Evolutionary conservation across 2,888 invertebrate genomes (phyloP).

Genomic region (Aspidapion aeneum): DNA sequence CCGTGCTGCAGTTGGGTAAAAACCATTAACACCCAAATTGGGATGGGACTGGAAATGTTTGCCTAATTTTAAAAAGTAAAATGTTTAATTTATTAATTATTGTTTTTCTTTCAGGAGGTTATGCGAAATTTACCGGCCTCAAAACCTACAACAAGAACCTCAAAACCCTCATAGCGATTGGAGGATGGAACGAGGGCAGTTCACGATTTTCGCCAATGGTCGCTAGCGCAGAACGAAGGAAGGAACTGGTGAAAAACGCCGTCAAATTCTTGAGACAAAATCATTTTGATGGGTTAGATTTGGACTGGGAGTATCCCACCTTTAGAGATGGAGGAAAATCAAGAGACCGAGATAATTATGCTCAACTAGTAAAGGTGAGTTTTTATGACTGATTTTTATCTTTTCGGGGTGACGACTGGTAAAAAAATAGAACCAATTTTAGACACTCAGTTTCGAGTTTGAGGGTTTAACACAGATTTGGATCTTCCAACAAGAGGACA

Average conservation of each 20-base stretch:
- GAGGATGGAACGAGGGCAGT: constrained; percentile 93
- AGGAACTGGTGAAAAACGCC: constrained; percentile 78
- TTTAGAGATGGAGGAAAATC: constrained; percentile 78
- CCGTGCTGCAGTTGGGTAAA: too few species aligned
- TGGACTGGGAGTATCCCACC: constrained; percentile 90
- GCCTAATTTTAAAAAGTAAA: too few species aligned
- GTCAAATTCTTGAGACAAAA: constrained; percentile 86
- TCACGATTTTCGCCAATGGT: constrained; percentile 86
- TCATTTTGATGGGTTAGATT: constrained; percentile 89
- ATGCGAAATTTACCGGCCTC: constrained; percentile 89
- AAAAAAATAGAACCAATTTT: too few species aligned
- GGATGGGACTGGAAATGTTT: too few species aligned
- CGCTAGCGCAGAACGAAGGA: constrained; percentile 69
- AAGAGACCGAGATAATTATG: constrained; percentile 84
- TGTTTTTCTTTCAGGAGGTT: constrained; percentile 71
- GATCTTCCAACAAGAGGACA: too few species aligned
- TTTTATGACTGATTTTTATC: background rate
- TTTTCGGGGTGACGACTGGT: too few species aligned
- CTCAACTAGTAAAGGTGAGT: constrained; percentile 72
- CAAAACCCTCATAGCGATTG: constrained; percentile 88
- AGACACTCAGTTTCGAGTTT: too few species aligned
- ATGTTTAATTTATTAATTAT: too few species aligned
- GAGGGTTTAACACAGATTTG: too few species aligned
- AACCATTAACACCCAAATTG: too few species aligned
- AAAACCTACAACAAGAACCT: constrained; percentile 90